Base-by-base conservation (phyloP, 2,888 invertebrate genomes). In the Eupithecia subfuscata region DNA sequence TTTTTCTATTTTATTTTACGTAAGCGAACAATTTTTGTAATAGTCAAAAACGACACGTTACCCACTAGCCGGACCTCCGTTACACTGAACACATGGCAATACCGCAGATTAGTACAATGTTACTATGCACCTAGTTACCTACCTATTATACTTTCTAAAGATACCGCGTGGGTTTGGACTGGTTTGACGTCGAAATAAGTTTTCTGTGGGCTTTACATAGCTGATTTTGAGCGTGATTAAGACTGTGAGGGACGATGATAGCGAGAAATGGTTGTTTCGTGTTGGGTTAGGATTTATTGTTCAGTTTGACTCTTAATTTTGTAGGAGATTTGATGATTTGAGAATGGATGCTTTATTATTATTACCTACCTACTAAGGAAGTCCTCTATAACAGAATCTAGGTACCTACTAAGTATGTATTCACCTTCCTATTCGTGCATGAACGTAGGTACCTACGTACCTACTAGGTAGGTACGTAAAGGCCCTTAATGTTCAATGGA, bases 61-160 rank as follows among this genome's bases (percentile, higher is more conserved):
- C 64, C 30, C 43, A 69, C 71, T 43, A 25, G 4, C 12, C 11
- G 43, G 25, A 40, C 70, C 45, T 60, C 34, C 34, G 30, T 1
- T 75, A 71, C 25, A 75, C 77, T 37, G 71, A 75, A 71, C 79
- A 73, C 73, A 73, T 73, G 75, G 64, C 52, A 60, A 69, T 12
- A 11, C 22, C 77, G 72, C 74, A 77, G 77, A 77, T 56, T 74
- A 68, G 8, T 30, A 40, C 74, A 16, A 37, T 77, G 75, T 74
- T 69, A 45, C 69, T 64, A 65, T 3, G 40, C 34, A 48, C n/a
- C 16, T 63, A 37, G 37, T 30, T 30, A 3, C 30, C 30, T 30
- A 30, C 30, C 37, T 37, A 37, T 37, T 37, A 43, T 12, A 79
- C 77, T 77, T 79, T 76, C 74, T 75, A 79, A 76, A 75, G 56